Conservation (phyloP, 2,113 vertebrate species). For the Chaetodon auriga region DNA sequence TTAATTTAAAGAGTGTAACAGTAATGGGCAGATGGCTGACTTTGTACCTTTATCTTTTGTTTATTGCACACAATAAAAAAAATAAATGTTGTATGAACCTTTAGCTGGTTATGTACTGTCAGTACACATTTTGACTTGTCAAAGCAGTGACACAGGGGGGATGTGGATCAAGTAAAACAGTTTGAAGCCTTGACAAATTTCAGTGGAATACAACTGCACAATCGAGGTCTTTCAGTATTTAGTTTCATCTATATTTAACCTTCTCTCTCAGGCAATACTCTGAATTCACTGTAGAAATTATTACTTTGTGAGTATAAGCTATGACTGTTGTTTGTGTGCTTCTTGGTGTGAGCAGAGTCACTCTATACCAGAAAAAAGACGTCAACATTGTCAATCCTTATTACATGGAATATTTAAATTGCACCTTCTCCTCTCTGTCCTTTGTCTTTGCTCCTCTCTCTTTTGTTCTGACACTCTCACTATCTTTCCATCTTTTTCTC, state of each 20-base stretch:
- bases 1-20: neutral
- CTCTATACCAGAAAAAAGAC: neutral
- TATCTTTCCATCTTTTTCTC: neutral
- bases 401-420: neutral
- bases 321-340: neutral
- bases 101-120: neutral
- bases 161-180: neutral
- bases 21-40: neutral
- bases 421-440: neutral
- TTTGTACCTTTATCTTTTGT: neutral
- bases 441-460: neutral
- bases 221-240: neutral
- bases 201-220: neutral
- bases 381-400: neutral
- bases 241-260: neutral
- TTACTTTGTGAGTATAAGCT: neutral
- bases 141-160: neutral
- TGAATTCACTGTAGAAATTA: neutral
- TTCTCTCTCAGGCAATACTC: neutral
- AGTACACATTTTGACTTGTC: neutral
- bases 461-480: neutral
- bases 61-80: neutral
- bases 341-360: slow-evolving; percentile 5
- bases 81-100: neutral
- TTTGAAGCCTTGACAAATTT: neutral